Conservation (phyloP, 2,113 vertebrate genomes). For the Psephotus haematonotus region DNA sequence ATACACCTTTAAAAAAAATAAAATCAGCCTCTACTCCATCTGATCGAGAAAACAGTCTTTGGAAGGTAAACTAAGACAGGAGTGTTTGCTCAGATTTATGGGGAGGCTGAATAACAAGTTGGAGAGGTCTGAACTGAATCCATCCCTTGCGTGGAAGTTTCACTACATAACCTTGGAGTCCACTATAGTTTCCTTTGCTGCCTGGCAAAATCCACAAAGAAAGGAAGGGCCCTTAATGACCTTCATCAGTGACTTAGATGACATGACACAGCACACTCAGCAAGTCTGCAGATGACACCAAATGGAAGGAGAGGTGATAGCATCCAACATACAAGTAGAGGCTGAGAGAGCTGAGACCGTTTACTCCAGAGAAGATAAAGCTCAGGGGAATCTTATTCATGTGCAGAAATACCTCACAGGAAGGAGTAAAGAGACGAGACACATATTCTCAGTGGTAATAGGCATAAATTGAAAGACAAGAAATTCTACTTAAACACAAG, state of each 20-base stretch:
- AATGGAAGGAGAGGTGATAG: background rate
- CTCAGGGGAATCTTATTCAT: background rate
- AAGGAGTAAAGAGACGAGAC: background rate
- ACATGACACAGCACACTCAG: background rate
- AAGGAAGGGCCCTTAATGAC: background rate
- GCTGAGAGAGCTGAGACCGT: background rate
- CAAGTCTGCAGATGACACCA: background rate
- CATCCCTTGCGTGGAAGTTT: background rate
- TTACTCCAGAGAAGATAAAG: background rate
- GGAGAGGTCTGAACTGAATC: background rate
- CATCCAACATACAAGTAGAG: background rate
- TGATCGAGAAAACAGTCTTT: background rate
- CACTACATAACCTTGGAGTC: background rate
- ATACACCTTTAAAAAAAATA: background rate
- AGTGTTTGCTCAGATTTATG: background rate
- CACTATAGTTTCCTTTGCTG: background rate
- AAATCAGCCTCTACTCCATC: background rate
- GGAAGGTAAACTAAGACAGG: background rate
- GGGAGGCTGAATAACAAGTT: background rate
- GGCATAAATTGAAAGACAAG: background rate
- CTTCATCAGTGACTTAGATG: background rate
- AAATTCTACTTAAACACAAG: background rate
- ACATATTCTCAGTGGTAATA: background rate
- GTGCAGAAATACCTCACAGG: background rate
- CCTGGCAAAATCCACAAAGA: background rate